These are phyloP conservation scores for Phylloscopus whistleri DNA, from an alignment of 2,113 vertebrate species.

Conservation along the genomic window DNA sequence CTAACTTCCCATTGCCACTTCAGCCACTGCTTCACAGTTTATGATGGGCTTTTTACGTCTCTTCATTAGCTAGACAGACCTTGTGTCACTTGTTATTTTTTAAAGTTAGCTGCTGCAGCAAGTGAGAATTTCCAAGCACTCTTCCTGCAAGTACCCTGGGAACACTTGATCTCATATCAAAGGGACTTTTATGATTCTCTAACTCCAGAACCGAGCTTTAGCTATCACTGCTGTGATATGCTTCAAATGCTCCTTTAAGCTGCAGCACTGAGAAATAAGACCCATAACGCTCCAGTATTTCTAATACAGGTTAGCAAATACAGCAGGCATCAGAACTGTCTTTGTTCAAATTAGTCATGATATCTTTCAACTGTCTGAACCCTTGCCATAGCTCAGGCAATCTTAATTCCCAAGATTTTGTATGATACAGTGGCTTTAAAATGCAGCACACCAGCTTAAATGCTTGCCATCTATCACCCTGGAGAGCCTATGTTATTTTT, in stretches of 20 bases:
- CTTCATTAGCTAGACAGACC: neutral
- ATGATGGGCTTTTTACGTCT: neutral
- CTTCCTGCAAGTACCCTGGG: neutral
- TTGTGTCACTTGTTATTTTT: neutral
- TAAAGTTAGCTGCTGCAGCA: neutral
- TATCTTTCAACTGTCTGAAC: neutral
- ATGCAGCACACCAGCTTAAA: neutral
- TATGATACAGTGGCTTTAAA: neutral
- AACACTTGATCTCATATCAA: neutral
- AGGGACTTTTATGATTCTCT: neutral
- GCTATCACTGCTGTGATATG: neutral
- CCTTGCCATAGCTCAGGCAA: neutral
- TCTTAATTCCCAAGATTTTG: neutral
- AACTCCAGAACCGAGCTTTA: neutral
- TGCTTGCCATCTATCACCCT: neutral
- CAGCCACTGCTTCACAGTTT: neutral
- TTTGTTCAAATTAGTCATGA: neutral
- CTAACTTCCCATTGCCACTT: neutral
- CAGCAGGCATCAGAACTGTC: neutral
- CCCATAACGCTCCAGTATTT: neutral
- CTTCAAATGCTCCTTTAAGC: neutral
- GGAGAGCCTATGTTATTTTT: neutral
- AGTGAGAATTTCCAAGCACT: neutral
- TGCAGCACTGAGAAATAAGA: neutral
- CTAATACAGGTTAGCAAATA: neutral